phyloP scores from a whole-genome alignment of 1,140 invertebrate species.

The Drosophila mayri region DNA sequence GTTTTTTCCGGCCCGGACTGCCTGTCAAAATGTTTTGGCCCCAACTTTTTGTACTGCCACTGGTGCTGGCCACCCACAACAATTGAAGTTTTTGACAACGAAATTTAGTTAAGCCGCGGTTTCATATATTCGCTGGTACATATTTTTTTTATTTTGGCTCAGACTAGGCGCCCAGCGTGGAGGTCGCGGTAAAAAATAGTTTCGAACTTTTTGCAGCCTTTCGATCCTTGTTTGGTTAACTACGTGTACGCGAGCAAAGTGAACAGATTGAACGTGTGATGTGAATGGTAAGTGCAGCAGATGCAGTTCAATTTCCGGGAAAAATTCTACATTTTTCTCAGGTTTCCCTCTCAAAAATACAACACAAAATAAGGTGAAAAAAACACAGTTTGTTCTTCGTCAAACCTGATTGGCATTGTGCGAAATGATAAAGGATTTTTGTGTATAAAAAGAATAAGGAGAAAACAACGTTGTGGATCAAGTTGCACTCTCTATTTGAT shows the following conservation, averaged over 20 bases:
- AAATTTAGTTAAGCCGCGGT: constrained; percentile 65
- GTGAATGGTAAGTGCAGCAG: constrained; percentile 75
- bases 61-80: constrained; percentile 16
- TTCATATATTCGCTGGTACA: constrained; percentile 4
- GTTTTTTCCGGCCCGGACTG: constrained; percentile 25
- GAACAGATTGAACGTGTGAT: constrained; percentile 63
- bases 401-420: constrained; percentile 11
- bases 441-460: neutral
- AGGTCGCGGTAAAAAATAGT: constrained; percentile 33
- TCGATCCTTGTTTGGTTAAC: constrained; percentile 55
- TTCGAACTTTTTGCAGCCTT: constrained; percentile 25
- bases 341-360: neutral
- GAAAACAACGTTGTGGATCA: neutral
- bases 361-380: neutral
- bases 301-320: constrained; percentile 26
- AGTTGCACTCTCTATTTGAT: neutral
- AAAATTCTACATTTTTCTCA: neutral
- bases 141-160: constrained; percentile 1
- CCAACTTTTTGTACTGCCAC: constrained; percentile 31
- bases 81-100: constrained; percentile 76
- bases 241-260: constrained; percentile 29
- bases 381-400: neutral
- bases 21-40: constrained; percentile 63
- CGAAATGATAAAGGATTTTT: neutral
- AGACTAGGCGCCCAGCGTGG: constrained; percentile 28